Evolutionary conservation across 2,113 vertebrate species (phyloP), one percentile per base, ranked within the genome.

Genomic region (Callionymus lyra): DNA sequence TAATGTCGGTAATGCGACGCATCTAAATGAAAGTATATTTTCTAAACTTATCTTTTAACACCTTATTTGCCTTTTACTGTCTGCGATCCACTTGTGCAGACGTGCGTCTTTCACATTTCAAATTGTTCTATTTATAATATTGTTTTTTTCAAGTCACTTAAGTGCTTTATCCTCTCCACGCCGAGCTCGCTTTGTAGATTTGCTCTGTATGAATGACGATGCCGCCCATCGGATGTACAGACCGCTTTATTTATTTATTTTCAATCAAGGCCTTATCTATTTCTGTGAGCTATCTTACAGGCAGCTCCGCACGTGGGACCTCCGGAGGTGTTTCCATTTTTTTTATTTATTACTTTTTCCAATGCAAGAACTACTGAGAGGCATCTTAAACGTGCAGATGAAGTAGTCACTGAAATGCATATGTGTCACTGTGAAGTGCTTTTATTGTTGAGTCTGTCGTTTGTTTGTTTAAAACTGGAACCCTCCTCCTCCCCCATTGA

Each of bases 201-300:
- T 15, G 39, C n/a, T 61, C 68, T 82, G 81, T 77, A 62, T 43
- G 62, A 36, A 79, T 82, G 81, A 82, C 43, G 80, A 82, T 65
- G 54, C 11, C 1, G 47, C 55, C 49, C 13, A 53, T 81, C 73
- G 39, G 80, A 81, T 58, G 36, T 78, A 77, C 75, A 75, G 74
- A 59, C 31, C 2, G 50, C 53, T 63, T 64, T 75, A 69, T 74
- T 75, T 72, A 71, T 78, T 80, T 59, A 15, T 39, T 33, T 42
- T 19, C 34, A 4, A 27, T 36, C 36, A 19, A 34, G 12, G 3
- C 17, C 31, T 11, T 63, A 33, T 35, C 13, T 13, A 2, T 18
- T 47, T 40, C 37, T 44, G 38, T 59, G 32, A 31, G 31, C 68
- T 65, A 53, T 50, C 48, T 18, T 44, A 50, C 59, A 55, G 74